Evolutionary conservation across 2,888 invertebrate genomes (phyloP).

Genomic region (Apodemia hepburni): DNA sequence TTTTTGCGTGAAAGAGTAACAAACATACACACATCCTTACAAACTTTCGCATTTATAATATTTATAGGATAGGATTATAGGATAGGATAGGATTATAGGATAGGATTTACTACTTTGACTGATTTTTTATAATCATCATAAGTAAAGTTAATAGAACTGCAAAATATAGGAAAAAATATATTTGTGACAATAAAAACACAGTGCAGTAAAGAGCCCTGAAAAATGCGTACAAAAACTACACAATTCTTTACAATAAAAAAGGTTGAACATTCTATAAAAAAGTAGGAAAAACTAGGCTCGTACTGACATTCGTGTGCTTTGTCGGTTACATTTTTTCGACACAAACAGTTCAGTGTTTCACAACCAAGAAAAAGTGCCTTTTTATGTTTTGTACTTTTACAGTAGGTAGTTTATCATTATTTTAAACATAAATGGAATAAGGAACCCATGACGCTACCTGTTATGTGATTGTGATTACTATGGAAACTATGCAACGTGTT

Average conservation of each 20-base stretch:
- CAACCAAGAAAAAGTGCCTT: background rate
- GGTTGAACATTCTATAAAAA: slow-evolving; percentile 10
- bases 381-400: background rate
- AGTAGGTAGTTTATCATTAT: too few relatives aligned
- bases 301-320: slow-evolving; percentile 3
- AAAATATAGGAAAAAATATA: background rate
- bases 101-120: too few relatives aligned
- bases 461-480: too few relatives aligned
- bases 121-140: background rate
- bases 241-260: slow-evolving; percentile 3
- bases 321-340: background rate
- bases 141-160: background rate
- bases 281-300: background rate
- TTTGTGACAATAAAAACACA: background rate
- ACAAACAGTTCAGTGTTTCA: slow-evolving; percentile 3
- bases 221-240: background rate
- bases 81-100: too few relatives aligned
- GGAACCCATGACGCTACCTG: too few relatives aligned
- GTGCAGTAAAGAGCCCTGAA: background rate
- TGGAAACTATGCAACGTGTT: too few relatives aligned
- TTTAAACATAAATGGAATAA: too few relatives aligned
- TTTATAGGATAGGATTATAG: too few relatives aligned
- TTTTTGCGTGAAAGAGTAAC: too few relatives aligned
- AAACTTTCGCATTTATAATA: too few relatives aligned
- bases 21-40: too few relatives aligned